Conservation (phyloP, 2,888 invertebrate species). For the Drosophila fungiperda region DNA sequence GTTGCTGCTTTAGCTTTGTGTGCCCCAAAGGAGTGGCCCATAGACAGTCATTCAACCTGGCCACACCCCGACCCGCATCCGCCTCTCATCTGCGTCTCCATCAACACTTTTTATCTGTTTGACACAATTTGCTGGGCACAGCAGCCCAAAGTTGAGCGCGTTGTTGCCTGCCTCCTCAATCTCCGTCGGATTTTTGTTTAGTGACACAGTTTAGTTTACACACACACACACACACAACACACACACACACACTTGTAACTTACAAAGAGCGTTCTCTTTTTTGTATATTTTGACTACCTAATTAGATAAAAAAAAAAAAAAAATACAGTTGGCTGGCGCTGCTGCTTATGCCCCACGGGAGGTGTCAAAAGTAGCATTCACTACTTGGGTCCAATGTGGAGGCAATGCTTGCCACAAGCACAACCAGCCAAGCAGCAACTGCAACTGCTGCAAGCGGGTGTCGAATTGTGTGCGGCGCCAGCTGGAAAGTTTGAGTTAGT, state of each 20-base stretch:
- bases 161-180: constrained; percentile 27
- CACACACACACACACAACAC: constrained; percentile 23
- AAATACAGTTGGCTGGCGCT: constrained; percentile 54
- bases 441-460: constrained; percentile 40
- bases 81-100: constrained; percentile 26
- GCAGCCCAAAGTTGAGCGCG: constrained; percentile 66
- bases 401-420: constrained; percentile 24
- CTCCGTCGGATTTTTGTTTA: constrained; percentile 71
- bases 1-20: constrained; percentile 10
- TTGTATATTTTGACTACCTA: constrained; percentile 75
- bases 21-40: constrained; percentile 35
- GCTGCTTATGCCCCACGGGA: constrained; percentile 39
- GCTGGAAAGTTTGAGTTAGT: constrained; percentile 50
- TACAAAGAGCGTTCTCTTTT: constrained; percentile 50
- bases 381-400: constrained; percentile 53
- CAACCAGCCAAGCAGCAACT: neutral
- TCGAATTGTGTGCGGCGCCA: constrained; percentile 42
- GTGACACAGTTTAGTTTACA: constrained; percentile 78
- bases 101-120: constrained; percentile 76
- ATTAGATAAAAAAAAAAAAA: constrained; percentile 65
- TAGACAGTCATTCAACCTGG: constrained; percentile 6
- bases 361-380: constrained; percentile 63
- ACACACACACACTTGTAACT: constrained; percentile 9
- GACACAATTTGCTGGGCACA: constrained; percentile 76
- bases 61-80: neutral